phyloP scores from a whole-genome alignment of 2,888 invertebrate species.

The Trilocha varians region DNA sequence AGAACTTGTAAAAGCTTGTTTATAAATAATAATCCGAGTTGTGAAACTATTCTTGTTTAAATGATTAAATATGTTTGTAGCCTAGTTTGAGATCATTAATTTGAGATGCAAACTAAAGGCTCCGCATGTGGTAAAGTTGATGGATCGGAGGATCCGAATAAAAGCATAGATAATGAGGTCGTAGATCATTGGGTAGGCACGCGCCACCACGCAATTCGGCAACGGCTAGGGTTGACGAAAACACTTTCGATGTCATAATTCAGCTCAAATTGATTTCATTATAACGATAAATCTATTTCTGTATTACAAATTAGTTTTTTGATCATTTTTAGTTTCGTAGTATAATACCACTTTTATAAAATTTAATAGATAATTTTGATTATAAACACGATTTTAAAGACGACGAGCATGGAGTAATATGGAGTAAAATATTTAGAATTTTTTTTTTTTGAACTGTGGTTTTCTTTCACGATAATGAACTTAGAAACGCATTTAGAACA shows the following conservation, averaged over 20 bases:
- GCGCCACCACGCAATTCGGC: slow-evolving; percentile 29
- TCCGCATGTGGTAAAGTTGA: slow-evolving; percentile 16
- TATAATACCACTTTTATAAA: no score
- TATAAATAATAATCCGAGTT: slow-evolving; percentile 7
- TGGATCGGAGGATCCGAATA: slow-evolving; percentile 19
- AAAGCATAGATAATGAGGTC: slow-evolving; percentile 34
- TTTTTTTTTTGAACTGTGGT: no score
- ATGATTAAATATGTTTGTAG: background rate
- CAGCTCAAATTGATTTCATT: background rate
- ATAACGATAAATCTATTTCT: no score
- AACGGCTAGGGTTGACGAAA: slow-evolving; percentile 19
- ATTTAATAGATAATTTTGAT: no score
- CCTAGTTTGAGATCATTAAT: slow-evolving; percentile 25
- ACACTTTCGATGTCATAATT: background rate
- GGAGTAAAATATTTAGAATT: background rate
- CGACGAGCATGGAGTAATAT: background rate
- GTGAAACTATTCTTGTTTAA: slow-evolving; percentile 2
- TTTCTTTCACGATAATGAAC: no score
- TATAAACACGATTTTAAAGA: no score
- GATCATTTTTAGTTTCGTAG: no score
- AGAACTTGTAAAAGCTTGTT: background rate
- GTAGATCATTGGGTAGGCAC: slow-evolving; percentile 49
- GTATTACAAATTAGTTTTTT: no score
- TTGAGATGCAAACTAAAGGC: slow-evolving; percentile 34
- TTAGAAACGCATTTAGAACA: no score